These are phyloP conservation scores for Polypedilum pembai DNA, from an alignment of 1,140 invertebrate species.

Conservation along the genomic window DNA sequence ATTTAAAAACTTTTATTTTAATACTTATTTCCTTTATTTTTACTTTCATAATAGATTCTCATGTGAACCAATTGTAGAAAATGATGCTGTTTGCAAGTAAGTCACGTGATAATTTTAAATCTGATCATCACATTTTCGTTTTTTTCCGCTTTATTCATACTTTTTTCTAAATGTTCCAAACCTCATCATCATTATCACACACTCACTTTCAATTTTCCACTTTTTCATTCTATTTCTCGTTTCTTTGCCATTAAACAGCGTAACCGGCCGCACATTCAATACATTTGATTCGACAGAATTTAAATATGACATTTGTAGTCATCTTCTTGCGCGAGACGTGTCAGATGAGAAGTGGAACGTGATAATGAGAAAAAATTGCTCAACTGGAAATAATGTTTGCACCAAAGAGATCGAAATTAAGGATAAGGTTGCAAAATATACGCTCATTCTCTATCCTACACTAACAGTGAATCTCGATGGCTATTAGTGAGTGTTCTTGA, in stretches of 20 bases:
- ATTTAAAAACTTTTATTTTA: no score
- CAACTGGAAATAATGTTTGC: slow-evolving; percentile 45
- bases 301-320: slow-evolving; percentile 72
- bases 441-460: slow-evolving; percentile 45
- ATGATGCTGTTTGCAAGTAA: slow-evolving; percentile 56
- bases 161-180: neutral
- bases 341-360: slow-evolving; percentile 56
- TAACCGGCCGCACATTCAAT: slow-evolving; percentile 63
- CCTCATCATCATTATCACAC: slow-evolving; percentile 7
- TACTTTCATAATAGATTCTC: slow-evolving; percentile 52
- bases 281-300: slow-evolving; percentile 71
- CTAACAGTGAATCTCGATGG: slow-evolving; percentile 60
- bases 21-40: no score
- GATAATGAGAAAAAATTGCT: slow-evolving; percentile 61
- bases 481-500: slow-evolving; percentile 37
- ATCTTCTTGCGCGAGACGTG: slow-evolving; percentile 63
- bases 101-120: neutral
- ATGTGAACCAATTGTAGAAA: slow-evolving; percentile 53
- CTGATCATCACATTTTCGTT: neutral
- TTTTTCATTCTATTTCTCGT: neutral
- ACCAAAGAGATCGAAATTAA: slow-evolving; percentile 47
- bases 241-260: slow-evolving; percentile 30
- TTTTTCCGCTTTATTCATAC: neutral
- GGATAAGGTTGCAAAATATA: slow-evolving; percentile 37
- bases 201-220: neutral